Conservation (phyloP, 2,113 vertebrate genomes). For the Cebidichthys violaceus region DNA sequence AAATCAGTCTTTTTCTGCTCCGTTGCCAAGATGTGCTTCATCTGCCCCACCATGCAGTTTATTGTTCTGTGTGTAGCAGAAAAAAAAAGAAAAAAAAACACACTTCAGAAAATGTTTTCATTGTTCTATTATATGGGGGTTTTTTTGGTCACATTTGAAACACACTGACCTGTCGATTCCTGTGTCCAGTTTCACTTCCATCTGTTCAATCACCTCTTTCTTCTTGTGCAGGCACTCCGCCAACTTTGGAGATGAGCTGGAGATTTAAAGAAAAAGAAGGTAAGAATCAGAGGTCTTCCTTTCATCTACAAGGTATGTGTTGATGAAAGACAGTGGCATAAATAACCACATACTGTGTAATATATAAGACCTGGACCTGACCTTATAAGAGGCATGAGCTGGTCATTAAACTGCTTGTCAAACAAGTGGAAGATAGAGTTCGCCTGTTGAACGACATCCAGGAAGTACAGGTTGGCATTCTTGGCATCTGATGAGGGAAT, state of each 20-base stretch:
- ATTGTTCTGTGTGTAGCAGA: conserved; percentile 87
- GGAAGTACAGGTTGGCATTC: conserved; percentile 97
- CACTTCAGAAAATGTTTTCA: not conserved
- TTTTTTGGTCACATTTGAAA: not conserved
- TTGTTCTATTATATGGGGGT: not conserved
- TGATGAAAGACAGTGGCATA: not conserved
- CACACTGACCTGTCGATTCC: conserved; percentile 94
- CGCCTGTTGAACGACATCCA: conserved; percentile 98
- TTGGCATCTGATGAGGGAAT: conserved; percentile 97
- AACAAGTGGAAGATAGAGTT: conserved; percentile 99
- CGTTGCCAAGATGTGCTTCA: conserved; percentile 95
- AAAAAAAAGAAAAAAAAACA: too few relatives aligned
- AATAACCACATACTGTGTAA: not conserved
- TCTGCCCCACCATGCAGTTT: conserved; percentile 98
- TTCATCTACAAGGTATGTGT: not conserved
- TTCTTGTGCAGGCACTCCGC: conserved; percentile 99
- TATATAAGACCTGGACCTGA: conserved; percentile 66
- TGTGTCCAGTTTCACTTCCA: conserved; percentile 98
- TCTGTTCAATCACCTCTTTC: conserved; percentile 99
- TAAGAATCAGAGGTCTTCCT: conserved; percentile 11
- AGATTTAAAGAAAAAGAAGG: conserved; percentile 10
- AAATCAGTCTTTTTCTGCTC: conserved; percentile 99
- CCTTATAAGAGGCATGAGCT: conserved; percentile 99
- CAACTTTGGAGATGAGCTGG: conserved; percentile 96
- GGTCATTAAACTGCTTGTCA: conserved; percentile 99